These are phyloP conservation scores for Epirrhoe alternata DNA, from an alignment of 2,888 invertebrate species.

Conservation along the genomic window DNA sequence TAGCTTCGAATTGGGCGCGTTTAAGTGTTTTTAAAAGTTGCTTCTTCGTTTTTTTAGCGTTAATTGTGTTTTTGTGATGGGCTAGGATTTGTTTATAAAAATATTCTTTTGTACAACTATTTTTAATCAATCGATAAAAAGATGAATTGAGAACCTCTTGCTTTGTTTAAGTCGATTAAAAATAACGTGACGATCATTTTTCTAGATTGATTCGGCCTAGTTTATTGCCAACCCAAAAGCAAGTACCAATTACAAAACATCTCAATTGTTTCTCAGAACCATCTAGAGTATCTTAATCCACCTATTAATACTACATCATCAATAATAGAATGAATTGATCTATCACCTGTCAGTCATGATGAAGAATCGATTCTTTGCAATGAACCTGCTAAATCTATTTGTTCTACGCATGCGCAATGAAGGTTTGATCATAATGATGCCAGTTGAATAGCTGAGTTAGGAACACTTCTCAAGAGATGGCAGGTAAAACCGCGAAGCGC, in stretches of 20 bases:
- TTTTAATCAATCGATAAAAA: no score
- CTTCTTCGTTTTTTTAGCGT: constrained; percentile 21
- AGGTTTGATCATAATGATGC: neutral
- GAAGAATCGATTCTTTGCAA: constrained; percentile 34
- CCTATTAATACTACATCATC: constrained; percentile 30
- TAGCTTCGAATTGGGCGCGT: constrained; percentile 39
- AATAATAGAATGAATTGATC: constrained; percentile 45
- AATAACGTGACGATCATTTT: no score
- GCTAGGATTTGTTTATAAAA: constrained; percentile 1
- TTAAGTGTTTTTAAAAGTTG: constrained; percentile 38
- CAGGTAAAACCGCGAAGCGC: no score
- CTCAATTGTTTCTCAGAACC: constrained; percentile 9
- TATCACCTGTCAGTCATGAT: constrained; percentile 51
- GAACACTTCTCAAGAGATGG: no score
- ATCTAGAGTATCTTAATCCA: constrained; percentile 19
- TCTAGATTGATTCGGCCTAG: no score
- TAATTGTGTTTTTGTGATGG: constrained; percentile 17
- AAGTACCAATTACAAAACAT: neutral
- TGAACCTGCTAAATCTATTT: constrained; percentile 30
- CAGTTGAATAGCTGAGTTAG: neutral
- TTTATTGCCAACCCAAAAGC: neutral
- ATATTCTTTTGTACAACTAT: neutral
- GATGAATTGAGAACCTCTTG: no score
- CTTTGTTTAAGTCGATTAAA: no score
- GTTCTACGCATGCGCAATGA: constrained; percentile 16